Evolutionary conservation across 1,140 invertebrate genomes (phyloP).

Genomic region (Apis florea): DNA sequence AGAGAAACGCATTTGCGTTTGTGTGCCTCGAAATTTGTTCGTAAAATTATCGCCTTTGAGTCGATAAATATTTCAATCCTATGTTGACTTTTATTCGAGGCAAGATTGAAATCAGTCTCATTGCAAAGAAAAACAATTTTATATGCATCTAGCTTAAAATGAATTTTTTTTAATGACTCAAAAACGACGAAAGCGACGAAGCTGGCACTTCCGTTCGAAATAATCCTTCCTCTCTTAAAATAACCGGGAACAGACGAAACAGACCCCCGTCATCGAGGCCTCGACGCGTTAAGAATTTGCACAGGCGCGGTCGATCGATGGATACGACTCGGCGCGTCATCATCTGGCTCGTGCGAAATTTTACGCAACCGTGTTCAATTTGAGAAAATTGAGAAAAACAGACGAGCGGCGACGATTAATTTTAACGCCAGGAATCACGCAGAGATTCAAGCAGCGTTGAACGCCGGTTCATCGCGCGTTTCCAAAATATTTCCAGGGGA

Average conservation of each 20-base stretch:
- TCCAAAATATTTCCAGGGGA: slow-evolving; percentile 12
- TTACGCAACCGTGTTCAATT: slow-evolving; percentile 41
- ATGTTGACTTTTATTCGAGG: too few relatives aligned
- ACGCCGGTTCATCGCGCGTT: slow-evolving; percentile 2
- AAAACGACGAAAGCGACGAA: too few relatives aligned
- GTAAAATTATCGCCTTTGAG: too few relatives aligned
- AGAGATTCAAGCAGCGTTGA: background rate
- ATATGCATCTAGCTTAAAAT: too few relatives aligned
- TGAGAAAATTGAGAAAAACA: slow-evolving; percentile 17
- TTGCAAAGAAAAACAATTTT: too few relatives aligned
- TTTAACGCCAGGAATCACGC: slow-evolving; percentile 15
- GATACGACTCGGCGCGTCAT: background rate
- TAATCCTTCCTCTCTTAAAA: slow-evolving; percentile 18
- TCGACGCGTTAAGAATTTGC: slow-evolving; percentile 24
- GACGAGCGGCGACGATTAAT: background rate
- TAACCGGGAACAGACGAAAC: slow-evolving; percentile 11
- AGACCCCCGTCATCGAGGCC: slow-evolving; percentile 20
- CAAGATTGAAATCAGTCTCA: too few relatives aligned
- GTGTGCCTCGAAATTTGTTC: too few relatives aligned
- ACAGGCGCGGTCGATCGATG: slow-evolving; percentile 5
- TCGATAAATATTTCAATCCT: too few relatives aligned
- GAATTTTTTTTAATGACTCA: too few relatives aligned
- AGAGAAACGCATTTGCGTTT: too few relatives aligned
- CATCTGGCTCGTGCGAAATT: slow-evolving; percentile 29
- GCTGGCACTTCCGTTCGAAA: background rate